A percentile compares a stretch with the other conserved stretches of the same genome.
Evolutionary conservation across 2,797 vertebrate species (phyloP).

Genomic region (Micrastur ruficollis): DNA sequence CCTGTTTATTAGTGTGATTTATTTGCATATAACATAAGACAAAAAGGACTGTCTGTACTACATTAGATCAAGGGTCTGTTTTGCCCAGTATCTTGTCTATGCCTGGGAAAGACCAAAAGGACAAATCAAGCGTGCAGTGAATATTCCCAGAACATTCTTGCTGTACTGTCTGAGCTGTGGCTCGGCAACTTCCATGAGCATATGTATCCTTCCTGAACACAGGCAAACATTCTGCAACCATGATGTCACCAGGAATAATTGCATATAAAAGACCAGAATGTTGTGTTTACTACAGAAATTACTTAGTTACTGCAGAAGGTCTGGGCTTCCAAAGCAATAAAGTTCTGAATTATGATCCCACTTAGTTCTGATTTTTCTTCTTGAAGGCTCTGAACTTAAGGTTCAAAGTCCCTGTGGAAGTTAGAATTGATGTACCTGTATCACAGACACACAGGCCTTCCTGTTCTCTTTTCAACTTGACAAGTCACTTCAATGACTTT

Average conservation of each 20-base stretch:
- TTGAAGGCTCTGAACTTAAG: neutral
- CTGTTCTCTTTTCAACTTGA: neutral
- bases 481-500: neutral
- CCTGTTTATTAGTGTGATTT: neutral
- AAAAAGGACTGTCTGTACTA: neutral
- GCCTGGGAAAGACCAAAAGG: neutral
- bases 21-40: neutral
- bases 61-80: neutral
- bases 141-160: neutral
- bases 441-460: neutral
- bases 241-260: neutral
- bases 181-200: neutral
- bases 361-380: neutral
- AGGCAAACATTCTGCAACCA: neutral
- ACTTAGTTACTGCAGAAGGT: neutral
- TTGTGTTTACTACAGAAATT: neutral
- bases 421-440: neutral
- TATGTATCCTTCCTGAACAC: neutral
- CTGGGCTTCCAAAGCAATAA: neutral
- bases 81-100: neutral
- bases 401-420: neutral
- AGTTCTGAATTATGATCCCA: neutral
- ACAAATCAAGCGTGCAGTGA: neutral
- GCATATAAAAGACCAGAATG: neutral
- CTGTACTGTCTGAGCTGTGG: neutral